A percentile compares a stretch with the other conserved stretches of the same genome.
phyloP scores from a whole-genome alignment of 2,888 invertebrate species.

The Arenicola marina region DNA sequence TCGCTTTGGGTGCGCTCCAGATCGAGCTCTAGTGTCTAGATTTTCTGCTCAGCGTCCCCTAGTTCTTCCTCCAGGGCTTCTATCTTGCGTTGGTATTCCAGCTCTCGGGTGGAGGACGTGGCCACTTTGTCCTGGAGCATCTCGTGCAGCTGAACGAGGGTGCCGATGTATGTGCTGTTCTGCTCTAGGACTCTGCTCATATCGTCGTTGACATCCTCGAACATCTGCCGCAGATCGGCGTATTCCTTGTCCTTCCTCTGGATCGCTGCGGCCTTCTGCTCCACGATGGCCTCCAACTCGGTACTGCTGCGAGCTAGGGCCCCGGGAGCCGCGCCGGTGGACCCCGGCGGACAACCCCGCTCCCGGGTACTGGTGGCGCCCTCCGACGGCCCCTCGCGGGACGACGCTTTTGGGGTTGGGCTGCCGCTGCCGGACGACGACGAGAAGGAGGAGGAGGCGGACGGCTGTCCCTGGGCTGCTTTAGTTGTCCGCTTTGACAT shows the following conservation, averaged over 20 bases:
- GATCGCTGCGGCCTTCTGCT: conserved; percentile 20
- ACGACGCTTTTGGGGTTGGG: too few relatives aligned
- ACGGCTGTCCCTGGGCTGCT: too few relatives aligned
- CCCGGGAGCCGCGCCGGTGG: too few relatives aligned
- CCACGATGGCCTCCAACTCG: conserved; percentile 7
- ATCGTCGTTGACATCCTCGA: conserved; percentile 27
- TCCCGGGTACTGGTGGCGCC: neutral
- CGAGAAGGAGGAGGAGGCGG: too few relatives aligned
- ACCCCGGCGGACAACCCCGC: neutral
- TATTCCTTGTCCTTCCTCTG: conserved; percentile 29
- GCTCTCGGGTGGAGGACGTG: neutral
- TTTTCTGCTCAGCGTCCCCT: conserved; percentile 13
- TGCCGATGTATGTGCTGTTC: conserved; percentile 29
- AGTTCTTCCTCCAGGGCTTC: conserved; percentile 23
- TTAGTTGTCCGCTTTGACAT: too few relatives aligned
- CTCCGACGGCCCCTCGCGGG: too few relatives aligned
- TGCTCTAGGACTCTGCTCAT: conserved; percentile 29
- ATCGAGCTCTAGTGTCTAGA: conserved; percentile 18
- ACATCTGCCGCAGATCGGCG: conserved; percentile 18
- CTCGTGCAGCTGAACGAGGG: conserved; percentile 28
- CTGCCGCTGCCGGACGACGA: too few relatives aligned
- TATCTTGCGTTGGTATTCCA: neutral
- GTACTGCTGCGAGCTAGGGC: too few relatives aligned
- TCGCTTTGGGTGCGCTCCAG: conserved; percentile 10
- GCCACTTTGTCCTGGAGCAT: conserved; percentile 10